Conservation (phyloP, 2,113 vertebrate genomes). For the Bothrops jararaca region DNA sequence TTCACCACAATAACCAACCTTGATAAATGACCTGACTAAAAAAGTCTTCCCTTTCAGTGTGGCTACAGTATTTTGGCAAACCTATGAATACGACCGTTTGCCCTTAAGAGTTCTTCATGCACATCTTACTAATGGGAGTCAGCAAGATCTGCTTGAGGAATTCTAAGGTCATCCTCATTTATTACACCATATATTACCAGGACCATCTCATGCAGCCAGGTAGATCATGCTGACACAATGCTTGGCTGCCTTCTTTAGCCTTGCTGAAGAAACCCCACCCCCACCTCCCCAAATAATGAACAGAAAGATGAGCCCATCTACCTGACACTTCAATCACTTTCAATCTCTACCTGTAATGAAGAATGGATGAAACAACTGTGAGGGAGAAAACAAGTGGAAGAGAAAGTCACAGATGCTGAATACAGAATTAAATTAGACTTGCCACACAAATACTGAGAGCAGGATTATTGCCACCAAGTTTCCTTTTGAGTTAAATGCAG, state of each 20-base stretch:
- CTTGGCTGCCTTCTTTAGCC: neutral
- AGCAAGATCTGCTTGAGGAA: neutral
- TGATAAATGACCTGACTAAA: neutral
- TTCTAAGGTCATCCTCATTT: neutral
- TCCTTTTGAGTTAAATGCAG: neutral
- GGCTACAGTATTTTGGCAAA: neutral
- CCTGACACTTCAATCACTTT: neutral
- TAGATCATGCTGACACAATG: slow-evolving; percentile 13
- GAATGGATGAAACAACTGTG: neutral
- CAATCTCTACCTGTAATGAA: neutral
- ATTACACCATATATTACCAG: neutral
- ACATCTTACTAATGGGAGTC: neutral
- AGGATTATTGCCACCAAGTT: neutral
- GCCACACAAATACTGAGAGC: neutral
- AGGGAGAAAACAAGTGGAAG: neutral
- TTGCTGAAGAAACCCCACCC: slow-evolving; percentile 22
- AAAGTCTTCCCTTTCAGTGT: neutral
- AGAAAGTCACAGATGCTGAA: neutral
- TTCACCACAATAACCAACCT: neutral
- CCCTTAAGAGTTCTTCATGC: neutral
- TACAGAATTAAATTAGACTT: neutral
- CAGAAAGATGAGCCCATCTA: neutral
- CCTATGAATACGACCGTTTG: neutral
- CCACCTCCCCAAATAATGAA: slow-evolving; percentile 20
- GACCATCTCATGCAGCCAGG: neutral